Conservation (phyloP, 2,797 vertebrate species). For the Sphenopsis melanotis region DNA sequence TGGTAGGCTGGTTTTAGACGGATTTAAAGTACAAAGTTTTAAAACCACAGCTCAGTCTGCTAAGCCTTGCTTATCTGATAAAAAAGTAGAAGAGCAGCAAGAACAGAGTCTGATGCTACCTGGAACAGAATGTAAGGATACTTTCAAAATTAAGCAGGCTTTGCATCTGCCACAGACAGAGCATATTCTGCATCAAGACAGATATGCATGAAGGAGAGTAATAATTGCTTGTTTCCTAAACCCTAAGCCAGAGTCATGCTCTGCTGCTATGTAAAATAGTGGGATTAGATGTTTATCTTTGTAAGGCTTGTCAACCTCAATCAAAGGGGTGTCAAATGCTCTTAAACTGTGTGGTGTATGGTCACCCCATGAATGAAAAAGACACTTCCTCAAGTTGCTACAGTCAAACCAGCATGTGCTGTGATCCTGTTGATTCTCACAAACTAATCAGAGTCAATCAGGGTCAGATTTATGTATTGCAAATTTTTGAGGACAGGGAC, state of each 20-base stretch:
- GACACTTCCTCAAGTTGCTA: background rate
- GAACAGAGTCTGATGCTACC: background rate
- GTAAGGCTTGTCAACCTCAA: conserved; percentile 19
- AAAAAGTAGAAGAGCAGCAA: background rate
- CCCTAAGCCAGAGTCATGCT: background rate
- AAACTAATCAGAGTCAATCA: background rate
- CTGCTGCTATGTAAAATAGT: background rate
- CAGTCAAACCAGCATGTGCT: background rate
- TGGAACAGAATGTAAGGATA: background rate
- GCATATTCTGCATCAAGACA: background rate
- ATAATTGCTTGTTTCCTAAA: background rate
- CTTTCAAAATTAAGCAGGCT: background rate
- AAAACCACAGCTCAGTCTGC: background rate
- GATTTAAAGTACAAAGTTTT: background rate
- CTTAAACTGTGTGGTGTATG: background rate
- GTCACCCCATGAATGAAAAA: background rate
- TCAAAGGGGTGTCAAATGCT: background rate
- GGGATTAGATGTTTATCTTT: background rate
- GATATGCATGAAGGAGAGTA: background rate
- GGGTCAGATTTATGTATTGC: background rate
- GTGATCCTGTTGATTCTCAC: background rate
- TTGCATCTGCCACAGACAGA: background rate
- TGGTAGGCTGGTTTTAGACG: accelerated
- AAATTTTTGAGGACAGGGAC: background rate
- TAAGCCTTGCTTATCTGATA: background rate